A percentile compares a stretch with the other conserved stretches of the same genome.
These are phyloP conservation scores for Euleptes europaea DNA, from an alignment of 2,113 vertebrate species.

Conservation along the genomic window DNA sequence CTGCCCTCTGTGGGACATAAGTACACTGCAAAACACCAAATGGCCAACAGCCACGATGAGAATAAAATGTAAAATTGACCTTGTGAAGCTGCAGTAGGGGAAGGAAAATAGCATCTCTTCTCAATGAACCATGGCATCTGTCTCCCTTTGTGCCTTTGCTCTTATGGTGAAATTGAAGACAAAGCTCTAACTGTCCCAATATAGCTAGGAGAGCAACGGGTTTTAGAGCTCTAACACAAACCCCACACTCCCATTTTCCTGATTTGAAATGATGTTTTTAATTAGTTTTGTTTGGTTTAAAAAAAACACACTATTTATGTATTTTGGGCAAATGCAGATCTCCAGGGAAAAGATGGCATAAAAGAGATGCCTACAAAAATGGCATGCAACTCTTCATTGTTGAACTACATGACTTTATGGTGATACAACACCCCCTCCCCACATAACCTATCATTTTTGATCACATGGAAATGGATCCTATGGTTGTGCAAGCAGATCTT, in stretches of 20 bases:
- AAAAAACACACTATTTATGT: too few relatives aligned
- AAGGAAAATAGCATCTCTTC: neutral
- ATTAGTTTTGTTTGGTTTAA: neutral
- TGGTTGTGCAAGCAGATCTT: too few relatives aligned
- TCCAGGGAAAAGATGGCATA: neutral
- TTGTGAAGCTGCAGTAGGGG: neutral
- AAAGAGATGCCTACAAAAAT: neutral
- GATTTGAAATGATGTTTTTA: neutral
- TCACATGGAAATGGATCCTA: neutral
- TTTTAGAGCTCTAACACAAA: neutral
- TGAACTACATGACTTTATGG: neutral
- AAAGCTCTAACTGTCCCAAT: neutral
- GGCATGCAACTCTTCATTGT: neutral
- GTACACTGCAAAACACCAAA: neutral
- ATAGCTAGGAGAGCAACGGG: neutral
- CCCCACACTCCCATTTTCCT: neutral
- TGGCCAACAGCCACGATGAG: neutral
- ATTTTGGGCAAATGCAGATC: too few relatives aligned
- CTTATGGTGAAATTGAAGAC: neutral
- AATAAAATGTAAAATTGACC: neutral
- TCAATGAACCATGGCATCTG: neutral
- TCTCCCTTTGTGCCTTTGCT: neutral
- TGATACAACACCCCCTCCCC: neutral
- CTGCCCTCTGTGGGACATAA: neutral
- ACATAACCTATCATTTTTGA: neutral